Percentiles rank a stretch among this genome's conserved stretches.
Evolutionary conservation across 1,140 invertebrate genomes (phyloP).

Genomic region (Meteorus sp.): DNA sequence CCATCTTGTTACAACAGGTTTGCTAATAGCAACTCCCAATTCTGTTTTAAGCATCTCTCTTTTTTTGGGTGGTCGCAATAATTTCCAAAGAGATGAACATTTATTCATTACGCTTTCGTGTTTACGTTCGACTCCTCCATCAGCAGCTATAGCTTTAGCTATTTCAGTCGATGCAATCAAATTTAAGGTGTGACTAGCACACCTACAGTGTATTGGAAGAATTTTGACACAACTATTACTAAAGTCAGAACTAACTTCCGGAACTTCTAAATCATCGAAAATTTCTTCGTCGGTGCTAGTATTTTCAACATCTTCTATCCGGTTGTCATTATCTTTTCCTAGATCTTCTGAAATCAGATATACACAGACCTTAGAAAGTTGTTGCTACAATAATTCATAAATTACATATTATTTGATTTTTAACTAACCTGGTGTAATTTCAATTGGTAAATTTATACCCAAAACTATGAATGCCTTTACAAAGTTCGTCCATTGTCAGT

Average conservation of each 20-base stretch:
- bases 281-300: background rate
- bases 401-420: background rate
- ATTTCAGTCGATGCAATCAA: background rate
- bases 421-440: background rate
- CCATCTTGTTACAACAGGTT: conserved; percentile 28
- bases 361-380: background rate
- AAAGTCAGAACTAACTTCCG: background rate
- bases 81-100: conserved; percentile 1
- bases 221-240: background rate
- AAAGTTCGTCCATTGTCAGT: conserved; percentile 36
- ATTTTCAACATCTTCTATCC: no score
- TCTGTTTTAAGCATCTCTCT: background rate
- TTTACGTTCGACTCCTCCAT: background rate
- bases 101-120: background rate
- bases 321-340: background rate
- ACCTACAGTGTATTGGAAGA: background rate
- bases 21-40: background rate
- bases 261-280: background rate
- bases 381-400: background rate
- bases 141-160: background rate
- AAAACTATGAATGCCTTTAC: conserved; percentile 33
- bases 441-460: background rate
- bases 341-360: background rate
- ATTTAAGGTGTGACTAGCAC: conserved; percentile 5
- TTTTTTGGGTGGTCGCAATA: conserved; percentile 4